These are phyloP conservation scores for Vimba vimba DNA, from an alignment of 2,113 vertebrate species.

Conservation along the genomic window DNA sequence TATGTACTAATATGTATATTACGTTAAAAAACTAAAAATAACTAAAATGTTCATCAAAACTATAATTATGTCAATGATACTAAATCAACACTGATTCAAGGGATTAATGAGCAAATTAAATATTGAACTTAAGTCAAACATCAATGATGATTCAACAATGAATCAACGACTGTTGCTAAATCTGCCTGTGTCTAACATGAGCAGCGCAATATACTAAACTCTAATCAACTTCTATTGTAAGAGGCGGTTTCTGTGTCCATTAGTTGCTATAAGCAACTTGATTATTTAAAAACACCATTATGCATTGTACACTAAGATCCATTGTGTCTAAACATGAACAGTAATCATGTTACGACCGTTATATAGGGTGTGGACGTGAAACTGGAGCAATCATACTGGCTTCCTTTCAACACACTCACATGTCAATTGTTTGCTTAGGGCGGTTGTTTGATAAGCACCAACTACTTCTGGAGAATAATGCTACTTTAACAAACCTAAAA, in stretches of 20 bases:
- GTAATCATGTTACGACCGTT: constrained; percentile 13
- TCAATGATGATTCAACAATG: background rate
- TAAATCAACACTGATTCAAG: background rate
- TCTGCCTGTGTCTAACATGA: background rate
- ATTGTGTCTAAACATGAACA: constrained; percentile 14
- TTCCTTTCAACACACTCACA: background rate
- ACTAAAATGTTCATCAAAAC: background rate
- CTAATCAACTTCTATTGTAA: background rate
- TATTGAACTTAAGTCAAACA: background rate
- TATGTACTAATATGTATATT: too few species aligned
- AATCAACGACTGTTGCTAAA: background rate
- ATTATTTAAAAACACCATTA: constrained; percentile 1
- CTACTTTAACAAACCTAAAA: background rate
- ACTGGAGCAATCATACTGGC: background rate
- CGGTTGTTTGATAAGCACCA: background rate
- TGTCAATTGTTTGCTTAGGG: constrained; percentile 12
- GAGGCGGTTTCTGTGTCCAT: background rate
- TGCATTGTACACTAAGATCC: background rate
- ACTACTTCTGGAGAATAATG: background rate
- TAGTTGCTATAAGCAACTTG: constrained; percentile 14
- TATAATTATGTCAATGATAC: background rate
- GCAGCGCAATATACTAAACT: background rate
- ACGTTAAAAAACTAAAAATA: too few species aligned
- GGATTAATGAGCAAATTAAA: background rate
- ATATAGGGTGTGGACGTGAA: constrained; percentile 21